phyloP scores from a whole-genome alignment of 2,888 invertebrate genomes.

The Hypselothyrea guttata region DNA sequence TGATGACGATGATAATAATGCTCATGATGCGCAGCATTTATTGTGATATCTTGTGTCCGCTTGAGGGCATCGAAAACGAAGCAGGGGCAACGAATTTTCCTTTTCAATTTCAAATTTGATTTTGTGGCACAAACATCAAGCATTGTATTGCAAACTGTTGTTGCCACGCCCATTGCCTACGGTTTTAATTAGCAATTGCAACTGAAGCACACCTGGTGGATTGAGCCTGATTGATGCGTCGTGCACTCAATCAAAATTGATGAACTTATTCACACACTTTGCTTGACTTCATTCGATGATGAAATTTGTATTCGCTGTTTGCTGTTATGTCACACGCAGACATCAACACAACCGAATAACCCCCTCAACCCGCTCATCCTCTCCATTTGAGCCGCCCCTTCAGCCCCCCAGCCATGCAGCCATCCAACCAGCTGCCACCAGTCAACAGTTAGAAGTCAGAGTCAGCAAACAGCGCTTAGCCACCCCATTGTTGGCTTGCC shows the following conservation, averaged over 20 bases:
- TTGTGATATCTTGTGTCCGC: constrained; percentile 43
- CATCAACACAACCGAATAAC: constrained; percentile 44
- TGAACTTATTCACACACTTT: constrained; percentile 75
- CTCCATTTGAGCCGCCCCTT: not conserved
- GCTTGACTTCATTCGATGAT: constrained; percentile 71
- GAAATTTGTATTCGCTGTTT: constrained; percentile 81
- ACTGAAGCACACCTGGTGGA: constrained; percentile 46
- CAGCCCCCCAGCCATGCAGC: constrained; percentile 18
- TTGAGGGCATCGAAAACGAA: constrained; percentile 18
- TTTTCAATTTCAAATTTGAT: constrained; percentile 43
- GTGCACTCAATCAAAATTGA: constrained; percentile 62
- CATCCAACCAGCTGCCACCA: constrained; percentile 23
- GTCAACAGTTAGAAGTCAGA: too few species aligned
- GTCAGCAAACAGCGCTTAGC: constrained; percentile 19
- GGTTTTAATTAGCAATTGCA: constrained; percentile 64
- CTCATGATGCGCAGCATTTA: constrained; percentile 20
- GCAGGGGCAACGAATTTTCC: constrained; percentile 5
- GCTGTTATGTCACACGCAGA: constrained; percentile 82
- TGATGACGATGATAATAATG: constrained; percentile 22
- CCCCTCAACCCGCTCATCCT: too few species aligned
- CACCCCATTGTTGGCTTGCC: constrained; percentile 50
- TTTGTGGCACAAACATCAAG: constrained; percentile 46
- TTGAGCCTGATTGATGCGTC: not conserved
- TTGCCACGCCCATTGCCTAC: constrained; percentile 32
- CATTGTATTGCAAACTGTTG: constrained; percentile 62